phyloP scores from a whole-genome alignment of 1,140 invertebrate species.

The Limonius californicus region DNA sequence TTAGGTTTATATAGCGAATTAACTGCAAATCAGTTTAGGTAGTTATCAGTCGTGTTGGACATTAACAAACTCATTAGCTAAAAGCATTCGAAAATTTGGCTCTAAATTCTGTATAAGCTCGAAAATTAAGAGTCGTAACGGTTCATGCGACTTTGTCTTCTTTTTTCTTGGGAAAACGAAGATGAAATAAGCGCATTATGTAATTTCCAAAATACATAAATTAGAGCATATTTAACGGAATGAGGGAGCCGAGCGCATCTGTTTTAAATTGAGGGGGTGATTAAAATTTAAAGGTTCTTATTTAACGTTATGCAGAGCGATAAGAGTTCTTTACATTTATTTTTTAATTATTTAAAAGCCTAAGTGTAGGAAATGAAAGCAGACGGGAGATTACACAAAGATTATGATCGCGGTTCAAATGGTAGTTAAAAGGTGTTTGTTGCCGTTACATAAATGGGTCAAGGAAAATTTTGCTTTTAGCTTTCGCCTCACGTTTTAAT shows the following conservation, averaged over 20 bases:
- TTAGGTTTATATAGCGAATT: too few species aligned
- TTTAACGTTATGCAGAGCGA: slow-evolving; percentile 19
- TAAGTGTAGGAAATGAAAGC: slow-evolving; percentile 11
- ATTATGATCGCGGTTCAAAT: slow-evolving; percentile 11
- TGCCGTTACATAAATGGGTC: not conserved
- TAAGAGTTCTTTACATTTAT: slow-evolving; percentile 22
- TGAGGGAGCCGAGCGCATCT: slow-evolving; percentile 19
- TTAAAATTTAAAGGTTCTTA: slow-evolving; percentile 27
- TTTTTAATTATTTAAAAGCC: slow-evolving; percentile 24
- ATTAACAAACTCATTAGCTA: too few species aligned
- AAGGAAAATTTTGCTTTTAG: too few species aligned
- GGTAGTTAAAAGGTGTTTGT: slow-evolving; percentile 2
- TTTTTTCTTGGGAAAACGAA: too few species aligned
- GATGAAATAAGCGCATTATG: not conserved
- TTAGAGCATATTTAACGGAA: slow-evolving; percentile 18
- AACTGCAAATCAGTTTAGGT: too few species aligned
- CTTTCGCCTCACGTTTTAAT: too few species aligned
- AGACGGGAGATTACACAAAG: slow-evolving; percentile 3
- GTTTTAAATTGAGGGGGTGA: slow-evolving; percentile 27
- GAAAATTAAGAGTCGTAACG: too few species aligned
- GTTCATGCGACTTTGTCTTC: too few species aligned
- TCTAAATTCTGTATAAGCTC: too few species aligned
- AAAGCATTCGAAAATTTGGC: too few species aligned
- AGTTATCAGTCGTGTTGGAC: too few species aligned
- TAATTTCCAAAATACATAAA: slow-evolving; percentile 21